phyloP scores from a whole-genome alignment of 2,888 invertebrate species.

The Tachystola acroxantha region DNA sequence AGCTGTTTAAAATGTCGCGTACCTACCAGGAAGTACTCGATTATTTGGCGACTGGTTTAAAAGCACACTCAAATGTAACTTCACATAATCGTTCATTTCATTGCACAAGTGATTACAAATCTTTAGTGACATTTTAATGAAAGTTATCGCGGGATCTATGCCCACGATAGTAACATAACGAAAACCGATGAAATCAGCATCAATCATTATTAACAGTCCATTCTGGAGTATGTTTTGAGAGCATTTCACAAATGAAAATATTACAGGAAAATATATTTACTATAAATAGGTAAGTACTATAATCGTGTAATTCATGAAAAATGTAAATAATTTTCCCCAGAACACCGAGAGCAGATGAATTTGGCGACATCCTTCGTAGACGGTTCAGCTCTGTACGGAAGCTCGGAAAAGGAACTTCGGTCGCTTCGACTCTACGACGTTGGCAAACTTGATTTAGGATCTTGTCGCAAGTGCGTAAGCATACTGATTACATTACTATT shows the following conservation, averaged over 20 bases:
- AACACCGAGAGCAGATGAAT: slow-evolving; percentile 90
- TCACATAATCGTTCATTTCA: slow-evolving; percentile 29
- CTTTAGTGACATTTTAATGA: not conserved
- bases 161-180: too few species aligned
- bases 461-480: slow-evolving; percentile 78
- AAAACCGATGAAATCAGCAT: too few species aligned
- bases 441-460: slow-evolving; percentile 83
- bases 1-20: slow-evolving; percentile 32
- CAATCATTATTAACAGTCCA: too few species aligned
- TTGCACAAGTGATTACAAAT: not conserved
- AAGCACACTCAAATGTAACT: slow-evolving; percentile 19
- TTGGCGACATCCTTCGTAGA: slow-evolving; percentile 90
- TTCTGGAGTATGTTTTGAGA: too few species aligned
- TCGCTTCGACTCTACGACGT: slow-evolving; percentile 83
- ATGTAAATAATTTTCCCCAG: too few species aligned
- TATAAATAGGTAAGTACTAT: too few species aligned
- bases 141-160: too few species aligned
- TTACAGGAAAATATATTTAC: too few species aligned
- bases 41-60: slow-evolving; percentile 13
- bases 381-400: slow-evolving; percentile 90
- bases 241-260: too few species aligned
- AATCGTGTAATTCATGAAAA: too few species aligned
- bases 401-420: slow-evolving; percentile 83
- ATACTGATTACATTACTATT: too few species aligned
- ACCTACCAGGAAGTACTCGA: slow-evolving; percentile 5